Evolutionary conservation across 2,113 vertebrate genomes (phyloP).

Genomic region (Indicator maculatus): DNA sequence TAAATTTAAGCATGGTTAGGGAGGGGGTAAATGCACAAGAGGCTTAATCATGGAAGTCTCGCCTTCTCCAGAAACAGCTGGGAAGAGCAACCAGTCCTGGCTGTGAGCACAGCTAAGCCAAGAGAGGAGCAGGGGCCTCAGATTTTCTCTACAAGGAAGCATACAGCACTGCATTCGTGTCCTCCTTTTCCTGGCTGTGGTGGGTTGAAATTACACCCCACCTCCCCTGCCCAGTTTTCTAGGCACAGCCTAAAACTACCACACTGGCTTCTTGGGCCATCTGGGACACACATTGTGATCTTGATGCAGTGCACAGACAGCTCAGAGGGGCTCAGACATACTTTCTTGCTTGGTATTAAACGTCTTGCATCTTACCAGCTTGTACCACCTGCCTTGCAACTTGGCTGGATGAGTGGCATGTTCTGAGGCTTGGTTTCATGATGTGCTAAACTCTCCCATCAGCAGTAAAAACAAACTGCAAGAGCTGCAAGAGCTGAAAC

Average conservation of each 20-base stretch:
- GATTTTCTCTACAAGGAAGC: neutral
- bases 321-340: neutral
- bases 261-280: neutral
- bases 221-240: too few species aligned
- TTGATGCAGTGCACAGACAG: neutral
- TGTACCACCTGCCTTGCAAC: neutral
- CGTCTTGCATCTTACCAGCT: neutral
- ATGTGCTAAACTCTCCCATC: neutral
- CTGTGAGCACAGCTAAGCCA: neutral
- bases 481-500: neutral
- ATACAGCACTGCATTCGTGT: neutral
- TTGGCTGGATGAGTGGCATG: neutral
- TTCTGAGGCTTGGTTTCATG: neutral
- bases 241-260: too few species aligned
- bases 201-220: neutral
- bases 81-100: neutral
- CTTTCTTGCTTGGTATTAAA: neutral
- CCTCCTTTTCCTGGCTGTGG: slow-evolving; percentile 17
- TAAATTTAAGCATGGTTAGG: neutral
- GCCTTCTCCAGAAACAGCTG: neutral
- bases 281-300: neutral
- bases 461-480: neutral
- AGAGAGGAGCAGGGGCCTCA: neutral
- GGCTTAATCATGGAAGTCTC: neutral
- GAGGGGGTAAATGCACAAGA: neutral